These are phyloP conservation scores for Platyura marginata DNA, from an alignment of 1,140 invertebrate species.

Conservation along the genomic window DNA sequence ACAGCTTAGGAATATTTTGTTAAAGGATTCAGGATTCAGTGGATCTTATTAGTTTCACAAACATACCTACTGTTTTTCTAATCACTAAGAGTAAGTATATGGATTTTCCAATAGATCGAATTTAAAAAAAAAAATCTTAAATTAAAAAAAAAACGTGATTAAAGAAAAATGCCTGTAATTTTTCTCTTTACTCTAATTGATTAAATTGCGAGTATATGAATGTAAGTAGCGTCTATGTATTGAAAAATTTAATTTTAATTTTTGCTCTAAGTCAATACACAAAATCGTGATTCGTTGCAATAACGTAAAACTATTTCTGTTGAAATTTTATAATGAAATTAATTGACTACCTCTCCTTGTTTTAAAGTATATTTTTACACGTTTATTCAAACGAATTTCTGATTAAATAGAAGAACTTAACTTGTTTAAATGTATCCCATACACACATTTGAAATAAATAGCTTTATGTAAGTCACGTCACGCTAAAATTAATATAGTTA, in stretches of 20 bases:
- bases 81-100: no score
- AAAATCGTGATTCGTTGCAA: not conserved
- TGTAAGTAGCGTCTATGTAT: no score
- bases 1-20: no score
- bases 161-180: no score
- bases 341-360: not conserved
- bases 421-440: not conserved
- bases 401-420: not conserved
- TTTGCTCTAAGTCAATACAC: not conserved
- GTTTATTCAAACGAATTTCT: not conserved
- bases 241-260: not conserved
- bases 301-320: not conserved
- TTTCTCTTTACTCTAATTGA: no score
- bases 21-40: no score
- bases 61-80: no score
- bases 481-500: not conserved
- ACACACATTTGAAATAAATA: not conserved
- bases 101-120: no score
- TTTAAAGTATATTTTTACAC: not conserved
- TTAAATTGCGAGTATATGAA: no score
- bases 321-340: not conserved
- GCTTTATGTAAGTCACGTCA: not conserved
- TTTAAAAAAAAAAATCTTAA: no score
- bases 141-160: no score
- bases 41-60: no score